Base-by-base conservation (phyloP, 2,797 vertebrate species). In the Tragopan temminckii region DNA sequence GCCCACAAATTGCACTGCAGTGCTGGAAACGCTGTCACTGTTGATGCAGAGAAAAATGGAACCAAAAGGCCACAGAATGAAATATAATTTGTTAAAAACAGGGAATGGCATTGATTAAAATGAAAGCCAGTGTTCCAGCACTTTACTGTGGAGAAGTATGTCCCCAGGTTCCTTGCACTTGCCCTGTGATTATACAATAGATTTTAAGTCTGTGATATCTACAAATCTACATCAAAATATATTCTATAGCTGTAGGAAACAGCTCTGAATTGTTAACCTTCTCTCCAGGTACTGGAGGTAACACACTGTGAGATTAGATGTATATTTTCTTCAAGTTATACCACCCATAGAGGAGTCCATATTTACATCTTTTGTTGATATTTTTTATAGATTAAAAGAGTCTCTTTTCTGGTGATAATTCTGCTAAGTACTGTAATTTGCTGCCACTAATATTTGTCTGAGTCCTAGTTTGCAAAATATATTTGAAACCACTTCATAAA, bases 331-430 rank as follows among this genome's bases (percentile, higher is more conserved):
- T 98, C 97, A 97, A 98, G 98, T 98, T 97, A 97, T 96, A 94
- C 98, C 98, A 97, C 98, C 98, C 96, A 98, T 97, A 0, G 97
- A 98, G 98, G 97, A 97, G 97, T 97, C 97, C 98, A 98, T 98
- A 98, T 98, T 98, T 98, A 98, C 97, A 98, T 97, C 98, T 97
- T 98, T 98, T 98, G 98, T 98, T 98, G 98, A 98, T 98, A 97
- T 98, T 98, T 98, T 98, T 98, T 97, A 97, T 98, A 98, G 98
- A 98, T 98, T 98, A 98, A 98, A 97, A 98, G 98, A 97, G 97
- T 97, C 98, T 98, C 98, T 98, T 97, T 98, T 97, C 98, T 98
- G 97, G 98, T 98, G 98, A 98, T 98, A 98, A 98, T 98, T 98
- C 98, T 97, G 96, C 97, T 98, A 98, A 98, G 98, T 98, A 98